These are phyloP conservation scores for Hipposideros armiger DNA, from an alignment of 2,113 vertebrate species.

Conservation along the genomic window DNA sequence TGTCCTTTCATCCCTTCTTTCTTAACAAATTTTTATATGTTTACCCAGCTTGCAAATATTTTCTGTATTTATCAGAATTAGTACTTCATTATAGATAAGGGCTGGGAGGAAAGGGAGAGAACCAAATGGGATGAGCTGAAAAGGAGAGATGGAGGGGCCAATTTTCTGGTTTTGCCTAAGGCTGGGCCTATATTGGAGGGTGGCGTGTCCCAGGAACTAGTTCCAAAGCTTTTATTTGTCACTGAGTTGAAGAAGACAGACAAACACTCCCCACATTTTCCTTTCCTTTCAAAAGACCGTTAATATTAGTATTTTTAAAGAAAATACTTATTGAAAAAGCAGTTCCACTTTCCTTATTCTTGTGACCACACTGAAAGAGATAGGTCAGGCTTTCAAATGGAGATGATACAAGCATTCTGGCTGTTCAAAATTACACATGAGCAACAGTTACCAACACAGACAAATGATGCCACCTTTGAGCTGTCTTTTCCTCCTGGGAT, in stretches of 20 bases:
- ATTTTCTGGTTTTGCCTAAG: not conserved
- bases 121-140: not conserved
- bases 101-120: not conserved
- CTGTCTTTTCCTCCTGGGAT: not conserved
- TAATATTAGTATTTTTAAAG: not conserved
- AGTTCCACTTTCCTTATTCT: not conserved
- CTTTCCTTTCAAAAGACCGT: conserved; percentile 39
- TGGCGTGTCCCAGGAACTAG: not conserved
- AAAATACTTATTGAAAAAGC: not conserved
- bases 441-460: not conserved
- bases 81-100: not conserved
- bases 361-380: not conserved
- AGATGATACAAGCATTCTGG: not conserved
- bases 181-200: not conserved
- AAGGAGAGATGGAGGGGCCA: not conserved
- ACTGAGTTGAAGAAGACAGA: not conserved
- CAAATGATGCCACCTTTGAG: not conserved
- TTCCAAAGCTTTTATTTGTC: not conserved
- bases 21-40: not conserved
- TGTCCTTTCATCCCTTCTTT: not conserved
- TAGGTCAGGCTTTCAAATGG: not conserved
- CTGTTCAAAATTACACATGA: not conserved
- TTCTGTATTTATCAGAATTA: not conserved
- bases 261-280: not conserved
- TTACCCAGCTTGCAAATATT: not conserved